Evolutionary conservation across 2,888 invertebrate species (phyloP).

Genomic region (Synergus japonicus): DNA sequence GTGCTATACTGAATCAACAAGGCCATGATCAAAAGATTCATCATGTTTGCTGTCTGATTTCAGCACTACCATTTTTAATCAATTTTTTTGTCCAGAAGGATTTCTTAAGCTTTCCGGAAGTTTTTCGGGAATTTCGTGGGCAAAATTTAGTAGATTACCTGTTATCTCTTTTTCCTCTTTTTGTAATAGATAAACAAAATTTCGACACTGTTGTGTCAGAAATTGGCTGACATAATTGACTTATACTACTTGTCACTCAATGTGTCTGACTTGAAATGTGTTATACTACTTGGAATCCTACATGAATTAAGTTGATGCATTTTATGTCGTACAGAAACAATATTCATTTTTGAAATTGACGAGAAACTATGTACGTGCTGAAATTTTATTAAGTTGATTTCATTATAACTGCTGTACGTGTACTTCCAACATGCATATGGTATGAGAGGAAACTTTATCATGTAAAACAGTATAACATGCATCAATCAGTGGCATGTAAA

Average conservation of each 20-base stretch:
- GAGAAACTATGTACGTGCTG: no score
- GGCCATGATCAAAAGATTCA: conserved; percentile 2
- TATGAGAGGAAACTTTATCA: no score
- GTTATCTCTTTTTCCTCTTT: no score
- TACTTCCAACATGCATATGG: no score
- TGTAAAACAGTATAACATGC: background rate
- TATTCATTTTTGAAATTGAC: background rate
- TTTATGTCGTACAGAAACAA: background rate
- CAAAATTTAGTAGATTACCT: no score
- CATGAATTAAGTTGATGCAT: background rate
- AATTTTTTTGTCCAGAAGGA: background rate
- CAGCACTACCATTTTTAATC: background rate
- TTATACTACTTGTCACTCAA: background rate
- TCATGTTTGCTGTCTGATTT: background rate
- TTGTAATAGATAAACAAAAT: no score
- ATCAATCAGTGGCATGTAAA: background rate
- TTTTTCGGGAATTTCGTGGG: no score
- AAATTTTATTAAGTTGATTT: no score
- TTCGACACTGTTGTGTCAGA: no score
- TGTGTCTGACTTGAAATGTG: background rate
- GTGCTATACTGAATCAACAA: conserved; percentile 33
- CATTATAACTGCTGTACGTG: no score
- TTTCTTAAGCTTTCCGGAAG: no score
- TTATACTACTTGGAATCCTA: background rate
- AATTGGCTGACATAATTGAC: background rate